Evolutionary conservation across 2,797 vertebrate species (phyloP), one percentile per base, ranked within the genome.

Genomic region (Carcharodon carcharias): DNA sequence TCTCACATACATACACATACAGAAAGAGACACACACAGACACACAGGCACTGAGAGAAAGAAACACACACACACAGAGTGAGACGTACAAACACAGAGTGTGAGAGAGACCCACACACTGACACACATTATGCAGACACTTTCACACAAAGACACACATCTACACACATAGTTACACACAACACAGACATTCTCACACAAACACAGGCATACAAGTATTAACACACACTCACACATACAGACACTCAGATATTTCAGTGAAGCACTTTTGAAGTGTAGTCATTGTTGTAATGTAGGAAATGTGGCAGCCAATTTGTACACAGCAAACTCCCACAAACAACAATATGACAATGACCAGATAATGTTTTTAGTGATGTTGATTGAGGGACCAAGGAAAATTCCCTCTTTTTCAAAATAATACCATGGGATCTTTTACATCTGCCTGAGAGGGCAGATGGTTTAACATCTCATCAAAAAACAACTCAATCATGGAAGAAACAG

Each of bases 141-240:
- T 50, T 50, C 23, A 50, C 45, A 50, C 45, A 50, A 50, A 50
- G 45, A 50, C 45, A 50, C 45, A 28, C 5, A 69, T 16, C 14
- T 1, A 73, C 26, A 73, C 71, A 73, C 77, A 80, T 7, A 77
- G 23, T 5, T 28, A 31, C 2, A 28, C 2, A 77, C 12, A 80
- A 50, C 35, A 40, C 71, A 73, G 4, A 73, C 71, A 23, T 5
- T 31, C 71, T 4, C 2, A 73, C 71, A 73, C 71, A 31, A 0
- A 16, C 26, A 73, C 71, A 31, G 21, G 31, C 71, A 73, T 28
- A 73, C 28, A 31, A 0, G 31, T 1, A 35, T 28, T 31, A 4
- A 12, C 18, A 56, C 18, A 56, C 50, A 89, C 54, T 11, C 50
- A 56, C 8, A 45, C 96, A 97, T 96, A 92, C 96, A 97, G 96